Conservation (phyloP, 2,797 vertebrate genomes). For the Trematomus bernacchii region DNA sequence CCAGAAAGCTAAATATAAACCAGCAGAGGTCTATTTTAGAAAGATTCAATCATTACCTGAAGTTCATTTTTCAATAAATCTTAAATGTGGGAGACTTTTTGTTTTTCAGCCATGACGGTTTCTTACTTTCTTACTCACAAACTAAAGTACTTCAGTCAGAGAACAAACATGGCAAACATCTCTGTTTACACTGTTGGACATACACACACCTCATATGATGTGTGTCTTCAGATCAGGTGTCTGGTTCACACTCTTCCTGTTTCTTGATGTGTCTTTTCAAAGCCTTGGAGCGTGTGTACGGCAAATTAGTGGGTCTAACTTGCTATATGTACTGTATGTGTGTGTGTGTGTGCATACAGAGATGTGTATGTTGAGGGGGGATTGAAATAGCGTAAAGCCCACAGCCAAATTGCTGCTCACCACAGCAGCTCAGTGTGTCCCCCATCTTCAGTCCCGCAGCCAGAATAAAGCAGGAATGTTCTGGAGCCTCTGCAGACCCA, state of each 20-base stretch:
- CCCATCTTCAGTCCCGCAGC: conserved; percentile 73
- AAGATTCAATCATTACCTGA: conserved; percentile 52
- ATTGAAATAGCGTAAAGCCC: conserved; percentile 75
- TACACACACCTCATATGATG: too few species aligned
- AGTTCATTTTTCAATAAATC: conserved; percentile 32
- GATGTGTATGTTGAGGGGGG: conserved; percentile 51
- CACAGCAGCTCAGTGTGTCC: conserved; percentile 71
- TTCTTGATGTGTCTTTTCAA: conserved; percentile 10
- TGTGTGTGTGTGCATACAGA: conserved; percentile 8
- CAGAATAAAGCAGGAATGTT: conserved; percentile 82
- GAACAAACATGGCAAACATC: not conserved
- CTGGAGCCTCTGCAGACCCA: conserved; percentile 64
- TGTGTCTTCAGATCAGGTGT: conserved; percentile 28
- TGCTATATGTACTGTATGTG: not conserved
- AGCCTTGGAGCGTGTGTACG: conserved; percentile 12
- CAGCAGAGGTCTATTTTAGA: conserved; percentile 42
- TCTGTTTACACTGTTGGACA: not conserved
- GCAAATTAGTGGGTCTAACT: not conserved
- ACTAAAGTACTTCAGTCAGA: not conserved
- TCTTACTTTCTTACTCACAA: not conserved
- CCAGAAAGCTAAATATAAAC: conserved; percentile 54
- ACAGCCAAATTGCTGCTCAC: conserved; percentile 73
- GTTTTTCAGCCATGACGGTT: not conserved
- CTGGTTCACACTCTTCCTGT: conserved; percentile 24
- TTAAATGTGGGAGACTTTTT: not conserved